Conservation (phyloP, 2,888 invertebrate species). For the Dolichomitus sp. region DNA sequence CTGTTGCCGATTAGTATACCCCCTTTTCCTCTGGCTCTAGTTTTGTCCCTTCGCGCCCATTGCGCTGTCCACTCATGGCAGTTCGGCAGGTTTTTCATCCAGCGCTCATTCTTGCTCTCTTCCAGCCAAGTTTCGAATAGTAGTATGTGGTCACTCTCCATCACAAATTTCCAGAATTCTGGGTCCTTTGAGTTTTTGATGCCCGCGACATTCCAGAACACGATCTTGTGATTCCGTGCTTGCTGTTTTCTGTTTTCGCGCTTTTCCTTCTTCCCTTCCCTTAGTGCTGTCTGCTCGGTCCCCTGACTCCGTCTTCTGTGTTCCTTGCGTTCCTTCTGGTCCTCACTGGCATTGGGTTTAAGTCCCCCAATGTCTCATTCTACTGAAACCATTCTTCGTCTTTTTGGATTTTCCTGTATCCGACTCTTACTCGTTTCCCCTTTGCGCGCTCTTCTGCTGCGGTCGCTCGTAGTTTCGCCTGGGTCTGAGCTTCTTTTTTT, state of each 20-base stretch:
- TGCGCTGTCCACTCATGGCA: too few species aligned
- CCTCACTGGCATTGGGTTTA: not conserved
- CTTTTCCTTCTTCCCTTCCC: not conserved
- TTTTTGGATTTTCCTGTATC: not conserved
- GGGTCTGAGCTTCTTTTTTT: not conserved
- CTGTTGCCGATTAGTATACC: not conserved
- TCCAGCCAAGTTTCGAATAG: too few species aligned
- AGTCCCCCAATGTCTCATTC: not conserved
- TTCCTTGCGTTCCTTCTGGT: slow-evolving; percentile 1
- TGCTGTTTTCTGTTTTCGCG: not conserved
- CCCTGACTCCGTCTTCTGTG: not conserved
- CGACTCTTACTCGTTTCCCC: not conserved
- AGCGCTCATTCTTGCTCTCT: too few species aligned
- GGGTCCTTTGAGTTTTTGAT: not conserved
- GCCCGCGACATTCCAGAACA: not conserved
- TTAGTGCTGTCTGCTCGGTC: not conserved
- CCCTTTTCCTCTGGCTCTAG: slow-evolving; percentile 1
- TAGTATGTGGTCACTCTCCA: too few species aligned
- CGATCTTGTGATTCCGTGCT: not conserved
- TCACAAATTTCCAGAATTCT: slow-evolving; percentile 1
- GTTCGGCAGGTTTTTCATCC: too few species aligned
- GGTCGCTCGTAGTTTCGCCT: not conserved
- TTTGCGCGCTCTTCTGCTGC: not conserved
- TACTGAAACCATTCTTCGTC: not conserved
- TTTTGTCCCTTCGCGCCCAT: too few species aligned